Evolutionary conservation across 2,113 vertebrate genomes (phyloP), one percentile per base, ranked within the genome.

Genomic region (Xyliphius kryptos): DNA sequence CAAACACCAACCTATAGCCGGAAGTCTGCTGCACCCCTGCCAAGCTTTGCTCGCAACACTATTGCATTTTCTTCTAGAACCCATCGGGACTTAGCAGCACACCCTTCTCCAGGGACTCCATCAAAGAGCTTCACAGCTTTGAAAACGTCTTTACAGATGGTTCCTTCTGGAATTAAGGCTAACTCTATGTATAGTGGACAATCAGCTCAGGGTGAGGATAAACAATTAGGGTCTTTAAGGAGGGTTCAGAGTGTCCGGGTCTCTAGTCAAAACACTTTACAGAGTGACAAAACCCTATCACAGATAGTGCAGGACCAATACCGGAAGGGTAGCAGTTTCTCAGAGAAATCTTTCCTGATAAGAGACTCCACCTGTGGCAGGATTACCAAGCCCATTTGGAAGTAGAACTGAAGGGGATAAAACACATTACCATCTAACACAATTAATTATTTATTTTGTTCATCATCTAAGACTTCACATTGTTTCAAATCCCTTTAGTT

Each of bases 31-130:
- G n/a, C n/a, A n/a, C 9, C n/a, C n/a, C n/a, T 91, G 51, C 96
- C 96, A 8, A 86, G 78, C 80, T 98, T 97, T 54, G 93, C 94
- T 0, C 88, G 95, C n/a, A 96, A 89, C 78, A 98, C 96, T 0
- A 85, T 97, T 14, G 87, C 96, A 26, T 98, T 89, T 3, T 84
- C 90, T 3, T 95, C 91, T 32, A 85, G 84, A 67, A 76, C 82
- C 56, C 91, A 83, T 66, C 86, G 87, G 2, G 94, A 95, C 38
- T 55, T 83, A 0, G 57, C 65, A 0, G 26, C 74, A 0, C 70
- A 60, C 0, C 77, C 89, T 3, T 83, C 64, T 61, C 76, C 83
- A 20, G 69, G 81, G 41, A 86, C 81, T 0, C 85, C 81, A 0
- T 70, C 83, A 73, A 85, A 77, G 63, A 83, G 80, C 55, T 70